Evolutionary conservation across 2,113 vertebrate genomes (phyloP).

Genomic region (Ancistrus triradiatus): DNA sequence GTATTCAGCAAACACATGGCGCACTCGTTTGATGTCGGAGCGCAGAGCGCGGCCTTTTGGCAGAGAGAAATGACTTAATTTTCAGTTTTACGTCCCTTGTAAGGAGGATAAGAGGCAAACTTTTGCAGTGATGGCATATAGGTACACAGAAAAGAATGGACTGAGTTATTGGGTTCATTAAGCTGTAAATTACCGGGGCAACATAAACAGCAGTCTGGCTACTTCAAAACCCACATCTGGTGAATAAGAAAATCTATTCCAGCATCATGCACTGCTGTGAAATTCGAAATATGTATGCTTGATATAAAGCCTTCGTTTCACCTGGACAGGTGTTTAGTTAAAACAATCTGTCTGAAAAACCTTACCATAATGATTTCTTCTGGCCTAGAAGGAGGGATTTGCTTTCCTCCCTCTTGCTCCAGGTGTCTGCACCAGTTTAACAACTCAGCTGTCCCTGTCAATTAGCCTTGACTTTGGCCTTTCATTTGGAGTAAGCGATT

Average conservation of each 20-base stretch:
- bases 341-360: slow-evolving; percentile 8
- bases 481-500: slow-evolving; percentile 76
- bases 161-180: slow-evolving; percentile 19
- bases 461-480: slow-evolving; percentile 70
- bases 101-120: background rate
- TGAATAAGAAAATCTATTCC: background rate
- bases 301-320: slow-evolving; percentile 25
- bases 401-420: slow-evolving; percentile 32
- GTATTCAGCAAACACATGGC: slow-evolving; percentile 29
- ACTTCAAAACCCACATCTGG: slow-evolving; percentile 11
- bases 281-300: background rate
- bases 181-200: slow-evolving; percentile 1
- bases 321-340: slow-evolving; percentile 20
- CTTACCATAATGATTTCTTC: background rate
- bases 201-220: slow-evolving; percentile 2
- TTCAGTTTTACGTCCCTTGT: background rate
- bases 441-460: slow-evolving; percentile 66
- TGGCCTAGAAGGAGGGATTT: slow-evolving; percentile 1
- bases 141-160: background rate
- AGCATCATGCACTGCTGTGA: background rate
- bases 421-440: slow-evolving; percentile 57
- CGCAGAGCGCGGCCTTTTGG: slow-evolving; percentile 7
- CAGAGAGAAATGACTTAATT: slow-evolving; percentile 11
- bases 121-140: background rate
- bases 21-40: slow-evolving; percentile 24